Evolutionary conservation across 2,797 vertebrate species (phyloP).

Genomic region (Enoplosus armatus): DNA sequence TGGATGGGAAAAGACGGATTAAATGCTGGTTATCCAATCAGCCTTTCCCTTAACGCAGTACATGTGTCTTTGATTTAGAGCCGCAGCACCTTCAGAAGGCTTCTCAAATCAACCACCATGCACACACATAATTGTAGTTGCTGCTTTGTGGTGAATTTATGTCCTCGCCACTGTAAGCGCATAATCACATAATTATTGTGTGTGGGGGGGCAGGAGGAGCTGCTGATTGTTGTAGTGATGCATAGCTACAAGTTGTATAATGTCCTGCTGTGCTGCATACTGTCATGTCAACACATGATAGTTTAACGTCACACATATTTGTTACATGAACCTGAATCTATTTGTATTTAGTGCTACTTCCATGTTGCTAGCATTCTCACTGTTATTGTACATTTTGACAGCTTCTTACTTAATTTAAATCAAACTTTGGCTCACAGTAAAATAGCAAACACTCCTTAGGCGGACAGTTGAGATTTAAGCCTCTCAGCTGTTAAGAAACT

Average conservation of each 20-base stretch:
- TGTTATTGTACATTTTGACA: background rate
- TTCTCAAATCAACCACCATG: background rate
- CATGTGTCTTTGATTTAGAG: conserved; percentile 19
- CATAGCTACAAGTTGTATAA: background rate
- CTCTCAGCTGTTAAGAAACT: background rate
- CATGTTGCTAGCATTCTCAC: background rate
- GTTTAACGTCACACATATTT: background rate
- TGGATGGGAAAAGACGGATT: background rate
- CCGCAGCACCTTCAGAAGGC: background rate
- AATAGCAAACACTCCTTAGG: background rate
- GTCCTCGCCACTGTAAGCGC: background rate
- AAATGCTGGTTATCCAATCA: background rate
- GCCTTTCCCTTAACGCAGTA: background rate
- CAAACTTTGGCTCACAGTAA: background rate
- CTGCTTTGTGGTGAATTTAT: background rate
- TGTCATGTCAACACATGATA: background rate
- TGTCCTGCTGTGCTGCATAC: background rate
- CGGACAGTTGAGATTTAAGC: background rate
- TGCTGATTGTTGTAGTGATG: background rate
- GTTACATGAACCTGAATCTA: background rate
- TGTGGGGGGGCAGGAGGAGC: background rate
- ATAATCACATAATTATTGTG: no score
- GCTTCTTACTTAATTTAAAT: background rate
- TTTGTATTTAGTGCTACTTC: background rate
- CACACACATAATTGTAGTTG: background rate